Conservation (phyloP, 2,888 invertebrate species). For the Abscondita cerata region DNA sequence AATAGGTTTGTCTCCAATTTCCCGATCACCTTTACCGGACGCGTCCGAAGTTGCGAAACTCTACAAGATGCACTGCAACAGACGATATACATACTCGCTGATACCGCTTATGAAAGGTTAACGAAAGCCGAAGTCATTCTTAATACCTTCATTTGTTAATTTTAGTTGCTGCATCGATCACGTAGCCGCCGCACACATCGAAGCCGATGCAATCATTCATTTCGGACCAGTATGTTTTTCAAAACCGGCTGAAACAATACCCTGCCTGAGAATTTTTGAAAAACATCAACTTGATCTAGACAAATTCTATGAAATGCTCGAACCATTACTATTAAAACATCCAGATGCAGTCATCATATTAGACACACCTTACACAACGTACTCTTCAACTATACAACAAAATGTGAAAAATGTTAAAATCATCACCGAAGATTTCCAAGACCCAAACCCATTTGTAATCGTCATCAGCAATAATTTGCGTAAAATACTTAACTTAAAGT, state of each 20-base stretch:
- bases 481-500: constrained; percentile 61
- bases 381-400: neutral
- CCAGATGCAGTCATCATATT: constrained; percentile 67
- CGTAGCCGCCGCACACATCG: constrained; percentile 87
- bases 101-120: constrained; percentile 92
- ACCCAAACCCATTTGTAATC: constrained; percentile 58
- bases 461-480: constrained; percentile 63
- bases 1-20: constrained; percentile 90
- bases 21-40: constrained; percentile 80
- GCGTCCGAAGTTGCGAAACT: constrained; percentile 70
- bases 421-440: constrained; percentile 3
- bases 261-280: constrained; percentile 77
- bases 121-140: constrained; percentile 58
- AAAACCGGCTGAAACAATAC: constrained; percentile 70
- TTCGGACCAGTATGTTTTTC: constrained; percentile 91
- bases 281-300: constrained; percentile 63
- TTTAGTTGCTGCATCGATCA: constrained; percentile 89
- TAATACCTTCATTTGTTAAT: constrained; percentile 46
- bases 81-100: constrained; percentile 83
- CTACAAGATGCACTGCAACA: constrained; percentile 60
- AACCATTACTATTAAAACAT: constrained; percentile 52
- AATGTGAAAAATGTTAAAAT: constrained; percentile 48
- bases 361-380: constrained; percentile 59
- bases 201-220: constrained; percentile 86
- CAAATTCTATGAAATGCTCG: too few species aligned